phyloP scores from a whole-genome alignment of 2,113 vertebrate species.

The Tauraco erythrolophus region DNA sequence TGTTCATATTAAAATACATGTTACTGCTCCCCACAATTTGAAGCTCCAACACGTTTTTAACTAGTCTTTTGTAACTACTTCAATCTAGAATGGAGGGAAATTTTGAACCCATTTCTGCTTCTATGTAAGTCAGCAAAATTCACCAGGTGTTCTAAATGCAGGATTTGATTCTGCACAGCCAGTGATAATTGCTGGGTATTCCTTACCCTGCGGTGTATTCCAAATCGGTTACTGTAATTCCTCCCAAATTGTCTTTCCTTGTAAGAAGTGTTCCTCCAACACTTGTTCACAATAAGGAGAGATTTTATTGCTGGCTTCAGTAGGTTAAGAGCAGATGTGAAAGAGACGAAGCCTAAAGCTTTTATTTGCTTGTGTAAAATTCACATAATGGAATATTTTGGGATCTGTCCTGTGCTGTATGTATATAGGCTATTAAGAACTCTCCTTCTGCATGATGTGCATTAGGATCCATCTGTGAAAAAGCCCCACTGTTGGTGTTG shows the following conservation, averaged over 20 bases:
- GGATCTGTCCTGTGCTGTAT: neutral
- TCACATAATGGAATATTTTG: neutral
- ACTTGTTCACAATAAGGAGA: rapidly evolving
- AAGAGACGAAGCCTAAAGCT: neutral
- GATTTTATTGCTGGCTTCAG: neutral
- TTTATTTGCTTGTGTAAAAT: neutral
- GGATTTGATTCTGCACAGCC: neutral
- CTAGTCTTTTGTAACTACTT: neutral
- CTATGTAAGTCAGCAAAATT: neutral
- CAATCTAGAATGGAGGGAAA: neutral
- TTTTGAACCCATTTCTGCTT: neutral
- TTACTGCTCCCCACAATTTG: neutral
- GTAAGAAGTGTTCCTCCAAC: neutral
- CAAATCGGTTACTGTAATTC: neutral
- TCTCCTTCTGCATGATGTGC: neutral
- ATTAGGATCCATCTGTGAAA: neutral
- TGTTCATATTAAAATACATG: neutral
- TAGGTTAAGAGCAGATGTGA: neutral
- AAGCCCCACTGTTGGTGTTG: neutral
- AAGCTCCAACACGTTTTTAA: neutral
- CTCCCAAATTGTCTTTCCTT: neutral
- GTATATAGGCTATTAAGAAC: neutral
- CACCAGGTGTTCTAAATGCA: too few relatives aligned
- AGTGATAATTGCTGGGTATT: neutral
- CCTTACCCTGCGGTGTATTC: neutral